These are phyloP conservation scores for Paedocypris sp. DNA, from an alignment of 2,113 vertebrate genomes.

Conservation along the genomic window DNA sequence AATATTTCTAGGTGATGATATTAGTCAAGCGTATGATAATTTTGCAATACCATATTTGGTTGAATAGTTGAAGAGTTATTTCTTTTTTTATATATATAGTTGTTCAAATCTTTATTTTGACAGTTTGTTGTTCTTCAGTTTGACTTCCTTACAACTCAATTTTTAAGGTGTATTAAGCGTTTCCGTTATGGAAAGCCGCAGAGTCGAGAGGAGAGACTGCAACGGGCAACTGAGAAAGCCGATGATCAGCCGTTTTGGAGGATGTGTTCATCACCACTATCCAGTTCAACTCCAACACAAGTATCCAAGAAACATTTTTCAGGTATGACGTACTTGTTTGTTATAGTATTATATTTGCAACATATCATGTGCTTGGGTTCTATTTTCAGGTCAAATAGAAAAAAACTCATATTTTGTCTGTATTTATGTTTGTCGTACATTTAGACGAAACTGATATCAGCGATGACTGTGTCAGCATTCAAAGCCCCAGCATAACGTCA, in stretches of 20 bases:
- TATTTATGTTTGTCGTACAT: no score
- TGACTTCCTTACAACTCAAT: background rate
- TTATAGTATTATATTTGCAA: no score
- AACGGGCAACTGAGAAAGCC: constrained; percentile 15
- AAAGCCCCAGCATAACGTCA: constrained; percentile 19
- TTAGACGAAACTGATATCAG: constrained; percentile 17
- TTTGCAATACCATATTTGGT: no score
- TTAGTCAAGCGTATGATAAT: no score
- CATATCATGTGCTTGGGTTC: no score
- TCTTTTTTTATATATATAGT: no score
- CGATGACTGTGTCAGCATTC: background rate
- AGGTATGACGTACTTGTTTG: background rate
- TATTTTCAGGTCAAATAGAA: no score
- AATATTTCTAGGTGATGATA: no score
- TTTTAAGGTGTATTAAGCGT: constrained; percentile 68
- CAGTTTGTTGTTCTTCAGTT: no score
- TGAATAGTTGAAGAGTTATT: no score
- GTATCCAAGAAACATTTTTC: background rate
- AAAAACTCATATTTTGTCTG: background rate
- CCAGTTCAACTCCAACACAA: constrained; percentile 45
- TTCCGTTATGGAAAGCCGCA: constrained; percentile 72
- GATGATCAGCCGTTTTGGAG: constrained; percentile 69
- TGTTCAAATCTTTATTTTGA: no score
- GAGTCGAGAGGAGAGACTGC: constrained; percentile 64
- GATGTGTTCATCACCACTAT: constrained; percentile 49